These are phyloP conservation scores for Origma solitaria DNA, from an alignment of 2,113 vertebrate genomes.

Conservation along the genomic window DNA sequence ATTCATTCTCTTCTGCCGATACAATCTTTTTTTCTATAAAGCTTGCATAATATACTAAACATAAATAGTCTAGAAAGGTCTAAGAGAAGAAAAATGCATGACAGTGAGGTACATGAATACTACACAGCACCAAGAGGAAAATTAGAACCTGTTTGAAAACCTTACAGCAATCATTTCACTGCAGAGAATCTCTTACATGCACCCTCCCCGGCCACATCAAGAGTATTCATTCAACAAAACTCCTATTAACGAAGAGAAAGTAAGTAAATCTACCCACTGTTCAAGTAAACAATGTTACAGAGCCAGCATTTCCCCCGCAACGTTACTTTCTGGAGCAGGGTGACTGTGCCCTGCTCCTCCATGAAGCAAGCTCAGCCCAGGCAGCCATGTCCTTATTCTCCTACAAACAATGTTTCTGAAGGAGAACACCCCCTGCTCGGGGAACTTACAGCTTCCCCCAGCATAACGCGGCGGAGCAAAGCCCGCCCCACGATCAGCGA, in stretches of 20 bases:
- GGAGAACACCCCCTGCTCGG: not conserved
- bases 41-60: not conserved
- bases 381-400: slow-evolving; percentile 61
- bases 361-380: slow-evolving; percentile 14
- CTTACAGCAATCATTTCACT: slow-evolving; percentile 2
- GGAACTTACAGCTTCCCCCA: not conserved
- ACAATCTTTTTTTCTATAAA: not conserved
- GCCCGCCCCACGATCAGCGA: not conserved
- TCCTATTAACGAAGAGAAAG: not conserved
- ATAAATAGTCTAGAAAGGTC: not conserved
- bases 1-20: not conserved
- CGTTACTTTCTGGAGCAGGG: slow-evolving; percentile 14
- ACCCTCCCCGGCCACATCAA: not conserved
- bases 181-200: not conserved
- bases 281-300: not conserved
- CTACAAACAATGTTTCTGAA: slow-evolving; percentile 19
- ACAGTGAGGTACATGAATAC: not conserved
- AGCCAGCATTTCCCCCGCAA: not conserved
- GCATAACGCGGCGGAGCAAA: not conserved
- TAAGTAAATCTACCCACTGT: not conserved
- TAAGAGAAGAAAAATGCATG: not conserved
- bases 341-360: slow-evolving; percentile 2
- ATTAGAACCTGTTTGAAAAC: not conserved
- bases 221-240: not conserved
- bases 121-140: not conserved